These are phyloP conservation scores for Plumapathes pennacea DNA, from an alignment of 92 coral and sea anemone genomes.

Conservation along the genomic window DNA sequence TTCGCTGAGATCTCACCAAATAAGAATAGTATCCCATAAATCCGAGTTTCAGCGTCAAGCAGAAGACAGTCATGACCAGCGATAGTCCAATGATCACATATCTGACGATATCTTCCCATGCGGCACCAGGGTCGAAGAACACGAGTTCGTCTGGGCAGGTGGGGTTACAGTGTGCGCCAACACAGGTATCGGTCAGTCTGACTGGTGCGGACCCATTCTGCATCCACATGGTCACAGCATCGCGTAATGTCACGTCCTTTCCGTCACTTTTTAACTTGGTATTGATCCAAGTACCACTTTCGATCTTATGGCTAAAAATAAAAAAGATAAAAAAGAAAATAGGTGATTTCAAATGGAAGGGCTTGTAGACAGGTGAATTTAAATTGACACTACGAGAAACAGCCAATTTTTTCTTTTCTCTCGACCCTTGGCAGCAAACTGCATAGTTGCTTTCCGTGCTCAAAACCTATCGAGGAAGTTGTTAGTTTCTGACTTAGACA, in stretches of 20 bases:
- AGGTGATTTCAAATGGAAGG: too few relatives aligned
- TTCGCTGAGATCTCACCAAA: slow-evolving; percentile 19
- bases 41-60: slow-evolving; percentile 23
- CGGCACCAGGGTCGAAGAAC: slow-evolving; percentile 36
- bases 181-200: slow-evolving; percentile 40
- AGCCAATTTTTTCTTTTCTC: too few relatives aligned
- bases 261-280: slow-evolving; percentile 20
- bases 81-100: slow-evolving; percentile 10
- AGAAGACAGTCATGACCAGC: slow-evolving; percentile 38
- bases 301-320: slow-evolving; percentile 30
- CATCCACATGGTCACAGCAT: slow-evolving; percentile 34
- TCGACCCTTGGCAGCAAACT: too few relatives aligned
- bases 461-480: too few relatives aligned
- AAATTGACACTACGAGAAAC: too few relatives aligned
- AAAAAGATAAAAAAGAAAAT: too few relatives aligned
- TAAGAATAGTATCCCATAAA: slow-evolving; percentile 32
- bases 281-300: slow-evolving; percentile 40
- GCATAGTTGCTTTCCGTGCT: too few relatives aligned
- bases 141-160: slow-evolving; percentile 57
- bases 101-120: slow-evolving; percentile 14
- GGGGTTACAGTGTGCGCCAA: slow-evolving; percentile 64
- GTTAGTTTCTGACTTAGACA: too few relatives aligned
- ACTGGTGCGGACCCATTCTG: not conserved
- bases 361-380: too few relatives aligned
- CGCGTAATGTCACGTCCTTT: slow-evolving; percentile 14